Percentiles rank a stretch among this genome's conserved stretches.
Conservation (phyloP, 2,797 vertebrate species). For the Crypturellus tataupa region DNA sequence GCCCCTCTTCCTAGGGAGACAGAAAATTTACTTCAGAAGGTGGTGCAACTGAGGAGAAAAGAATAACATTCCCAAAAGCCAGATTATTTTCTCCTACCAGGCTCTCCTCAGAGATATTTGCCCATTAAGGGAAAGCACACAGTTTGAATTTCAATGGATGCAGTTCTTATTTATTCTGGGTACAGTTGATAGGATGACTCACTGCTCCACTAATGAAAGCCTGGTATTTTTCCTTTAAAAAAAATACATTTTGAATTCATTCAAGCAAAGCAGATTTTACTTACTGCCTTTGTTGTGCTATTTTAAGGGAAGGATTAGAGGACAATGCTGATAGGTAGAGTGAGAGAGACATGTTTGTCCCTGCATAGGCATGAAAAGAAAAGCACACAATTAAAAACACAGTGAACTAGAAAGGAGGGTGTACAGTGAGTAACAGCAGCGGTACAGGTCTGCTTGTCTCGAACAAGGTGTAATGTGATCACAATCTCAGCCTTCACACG, state of each 20-base stretch:
- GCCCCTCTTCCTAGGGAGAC: neutral
- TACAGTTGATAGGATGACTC: constrained; percentile 73
- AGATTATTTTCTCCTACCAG: constrained; percentile 44
- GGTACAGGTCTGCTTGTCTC: neutral
- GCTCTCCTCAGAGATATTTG: constrained; percentile 57
- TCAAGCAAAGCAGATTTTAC: constrained; percentile 53
- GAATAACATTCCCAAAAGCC: constrained; percentile 43
- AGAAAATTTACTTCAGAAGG: neutral
- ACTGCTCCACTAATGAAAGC: constrained; percentile 67
- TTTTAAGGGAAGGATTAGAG: constrained; percentile 52
- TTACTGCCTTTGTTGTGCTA: constrained; percentile 50
- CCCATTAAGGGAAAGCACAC: constrained; percentile 55
- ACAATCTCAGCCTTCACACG: neutral
- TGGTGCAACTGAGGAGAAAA: constrained; percentile 55
- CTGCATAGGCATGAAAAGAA: constrained; percentile 41
- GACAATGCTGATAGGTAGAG: constrained; percentile 31
- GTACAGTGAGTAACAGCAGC: neutral
- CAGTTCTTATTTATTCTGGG: constrained; percentile 71
- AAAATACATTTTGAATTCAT: constrained; percentile 52
- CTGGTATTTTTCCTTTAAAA: constrained; percentile 42
- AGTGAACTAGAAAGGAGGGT: constrained; percentile 12
- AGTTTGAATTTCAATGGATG: constrained; percentile 70
- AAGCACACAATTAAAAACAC: constrained; percentile 33
- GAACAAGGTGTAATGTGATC: neutral
- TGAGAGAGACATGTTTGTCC: constrained; percentile 37